Evolutionary conservation across 1,140 invertebrate species (phyloP).

Genomic region (Listronotus oregonensis): DNA sequence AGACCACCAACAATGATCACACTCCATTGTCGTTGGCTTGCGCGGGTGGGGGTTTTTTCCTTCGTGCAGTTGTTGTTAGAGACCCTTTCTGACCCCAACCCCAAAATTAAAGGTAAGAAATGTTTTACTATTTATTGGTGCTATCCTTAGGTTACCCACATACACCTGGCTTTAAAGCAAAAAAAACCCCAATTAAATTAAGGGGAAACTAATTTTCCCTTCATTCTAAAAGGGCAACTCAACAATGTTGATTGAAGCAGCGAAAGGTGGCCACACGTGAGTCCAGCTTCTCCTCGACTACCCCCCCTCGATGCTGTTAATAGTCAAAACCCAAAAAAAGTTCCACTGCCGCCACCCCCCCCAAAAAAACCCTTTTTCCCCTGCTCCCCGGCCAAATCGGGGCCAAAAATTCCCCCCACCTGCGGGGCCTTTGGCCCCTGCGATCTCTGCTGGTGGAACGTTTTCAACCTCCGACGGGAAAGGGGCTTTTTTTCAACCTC

Average conservation of each 20-base stretch:
- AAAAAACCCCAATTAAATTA: no score
- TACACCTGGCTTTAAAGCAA: not conserved
- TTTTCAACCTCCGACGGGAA: constrained; percentile 54
- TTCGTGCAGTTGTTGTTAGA: constrained; percentile 88
- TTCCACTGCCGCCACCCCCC: constrained; percentile 46
- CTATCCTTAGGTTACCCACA: no score
- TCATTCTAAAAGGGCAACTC: constrained; percentile 83
- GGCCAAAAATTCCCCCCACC: constrained; percentile 42
- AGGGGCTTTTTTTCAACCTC: no score
- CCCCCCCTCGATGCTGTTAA: constrained; percentile 75
- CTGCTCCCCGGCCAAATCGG: constrained; percentile 50
- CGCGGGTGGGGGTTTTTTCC: constrained; percentile 90
- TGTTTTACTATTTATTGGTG: not conserved
- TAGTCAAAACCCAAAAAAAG: constrained; percentile 53
- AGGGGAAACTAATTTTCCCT: constrained; percentile 59
- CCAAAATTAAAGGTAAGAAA: constrained; percentile 80
- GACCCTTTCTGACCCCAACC: constrained; percentile 91
- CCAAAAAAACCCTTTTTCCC: constrained; percentile 50
- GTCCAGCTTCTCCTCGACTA: constrained; percentile 95
- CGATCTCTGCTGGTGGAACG: constrained; percentile 53
- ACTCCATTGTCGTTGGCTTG: constrained; percentile 97
- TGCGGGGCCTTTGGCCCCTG: constrained; percentile 44
- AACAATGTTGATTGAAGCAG: constrained; percentile 97
- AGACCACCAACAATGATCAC: constrained; percentile 97
- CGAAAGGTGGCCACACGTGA: constrained; percentile 97